phyloP scores from a whole-genome alignment of 2,113 vertebrate genomes.

The Anguilla japonica region DNA sequence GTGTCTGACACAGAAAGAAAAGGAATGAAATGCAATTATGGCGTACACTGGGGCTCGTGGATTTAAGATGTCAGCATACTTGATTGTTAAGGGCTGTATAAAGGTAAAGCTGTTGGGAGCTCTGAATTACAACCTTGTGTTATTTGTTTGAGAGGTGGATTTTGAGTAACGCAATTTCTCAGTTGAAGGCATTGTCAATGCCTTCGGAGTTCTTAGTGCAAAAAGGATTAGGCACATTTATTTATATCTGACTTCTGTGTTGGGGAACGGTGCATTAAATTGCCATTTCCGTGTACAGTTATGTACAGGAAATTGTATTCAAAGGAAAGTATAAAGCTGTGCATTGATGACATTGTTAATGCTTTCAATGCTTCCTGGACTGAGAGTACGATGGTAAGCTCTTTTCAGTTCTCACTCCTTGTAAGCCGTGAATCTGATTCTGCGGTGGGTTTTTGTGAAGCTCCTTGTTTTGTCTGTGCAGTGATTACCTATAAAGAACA shows the following conservation, averaged over 20 bases:
- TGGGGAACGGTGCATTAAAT: neutral
- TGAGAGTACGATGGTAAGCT: slow-evolving; percentile 70
- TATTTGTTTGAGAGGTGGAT: neutral
- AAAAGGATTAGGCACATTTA: neutral
- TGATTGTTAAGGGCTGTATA: neutral
- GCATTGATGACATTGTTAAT: slow-evolving; percentile 38
- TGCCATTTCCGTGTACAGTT: neutral
- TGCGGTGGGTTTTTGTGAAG: neutral
- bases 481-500: too few relatives aligned
- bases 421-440: neutral
- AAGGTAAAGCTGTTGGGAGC: neutral
- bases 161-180: neutral
- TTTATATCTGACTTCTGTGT: neutral
- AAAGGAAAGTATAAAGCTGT: neutral
- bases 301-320: neutral
- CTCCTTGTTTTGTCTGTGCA: neutral
- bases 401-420: slow-evolving; percentile 43
- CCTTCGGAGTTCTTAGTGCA: neutral
- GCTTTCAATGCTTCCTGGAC: slow-evolving; percentile 68
- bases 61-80: neutral
- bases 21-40: too few relatives aligned
- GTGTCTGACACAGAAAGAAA: too few relatives aligned
- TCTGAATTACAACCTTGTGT: too few relatives aligned
- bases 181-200: neutral
- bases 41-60: neutral